Base-by-base conservation (phyloP, 2,888 invertebrate species). In the Drosophila stalkeri region DNA sequence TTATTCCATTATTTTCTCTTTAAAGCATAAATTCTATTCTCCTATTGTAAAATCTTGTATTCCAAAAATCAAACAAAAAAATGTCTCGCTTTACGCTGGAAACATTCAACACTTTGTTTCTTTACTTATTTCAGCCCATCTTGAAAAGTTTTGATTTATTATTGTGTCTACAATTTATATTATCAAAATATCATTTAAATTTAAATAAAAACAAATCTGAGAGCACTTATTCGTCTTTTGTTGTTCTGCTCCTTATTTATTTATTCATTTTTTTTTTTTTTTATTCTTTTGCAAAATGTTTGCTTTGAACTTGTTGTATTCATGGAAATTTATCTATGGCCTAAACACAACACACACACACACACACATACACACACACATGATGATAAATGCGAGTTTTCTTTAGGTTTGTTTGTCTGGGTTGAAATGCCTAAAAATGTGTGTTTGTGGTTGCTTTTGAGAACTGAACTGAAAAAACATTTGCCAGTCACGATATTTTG, bases 401-500 rank as follows among this genome's bases (percentile, higher is more conserved):
- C 31, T 56, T 67, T 8, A 57, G 56, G 56, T 74, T 77, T 77
- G 64, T 67, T 61, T 76, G 67, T 23, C 59, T 55, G 62, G 55
- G 73, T 61, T 60, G 65, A 59, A 77, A 70, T 61, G 74, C 74
- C 74, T 52, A 62, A 72, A 70, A 75, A 78, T 75, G 61, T 77
- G 61, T 78, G 61, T 73, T 75, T 67, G 71, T 55, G 73, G 76
- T 64, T 80, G 66, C 68, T 69, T 67, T 57, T 69, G 72, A 63
- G 65, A 80, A 72, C 55, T 72, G 64, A 78, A 66, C 78, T 68
- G 76, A 55, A 82, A 82, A 77, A 80, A 80, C 66, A 74, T 68
- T 82, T 77, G 57, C 23, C 33, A 55, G 60, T 67, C 72, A 65
- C 35, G 54, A 33, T 44, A 44, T 20, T 57, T 44, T 46, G 11